These are phyloP conservation scores for Subacronicta megacephala DNA, from an alignment of 2,888 invertebrate genomes.

Conservation along the genomic window DNA sequence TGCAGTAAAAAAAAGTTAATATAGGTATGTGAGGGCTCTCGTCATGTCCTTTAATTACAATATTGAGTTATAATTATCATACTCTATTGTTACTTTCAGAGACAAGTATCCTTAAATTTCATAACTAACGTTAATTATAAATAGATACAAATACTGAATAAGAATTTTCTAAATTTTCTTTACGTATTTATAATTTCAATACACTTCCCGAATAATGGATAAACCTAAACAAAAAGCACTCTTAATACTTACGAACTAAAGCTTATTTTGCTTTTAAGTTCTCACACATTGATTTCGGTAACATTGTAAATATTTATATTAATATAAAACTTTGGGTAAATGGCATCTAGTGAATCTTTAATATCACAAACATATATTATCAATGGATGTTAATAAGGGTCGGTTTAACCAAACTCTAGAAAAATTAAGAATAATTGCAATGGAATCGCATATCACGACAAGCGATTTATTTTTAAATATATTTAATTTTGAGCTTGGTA, in stretches of 20 bases:
- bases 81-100: conserved; percentile 1
- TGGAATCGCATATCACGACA: no score
- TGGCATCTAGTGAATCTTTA: conserved; percentile 60
- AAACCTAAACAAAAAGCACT: conserved; percentile 2
- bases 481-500: not conserved
- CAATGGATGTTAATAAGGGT: conserved; percentile 3
- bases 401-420: not conserved
- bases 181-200: conserved; percentile 14
- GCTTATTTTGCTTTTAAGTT: conserved; percentile 1
- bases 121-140: conserved; percentile 5
- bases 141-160: conserved; percentile 43
- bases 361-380: conserved; percentile 58
- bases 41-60: no score
- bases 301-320: conserved; percentile 44
- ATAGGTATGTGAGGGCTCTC: no score
- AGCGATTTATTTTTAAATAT: no score
- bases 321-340: conserved; percentile 61
- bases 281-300: conserved; percentile 40
- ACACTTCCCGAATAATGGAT: not conserved
- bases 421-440: not conserved
- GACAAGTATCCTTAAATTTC: conserved; percentile 13
- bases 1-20: no score
- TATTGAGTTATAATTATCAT: no score
- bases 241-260: conserved; percentile 11
- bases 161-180: conserved; percentile 13